These are phyloP conservation scores for Pangasianodon gigas DNA, from an alignment of 2,113 vertebrate genomes.

Conservation along the genomic window DNA sequence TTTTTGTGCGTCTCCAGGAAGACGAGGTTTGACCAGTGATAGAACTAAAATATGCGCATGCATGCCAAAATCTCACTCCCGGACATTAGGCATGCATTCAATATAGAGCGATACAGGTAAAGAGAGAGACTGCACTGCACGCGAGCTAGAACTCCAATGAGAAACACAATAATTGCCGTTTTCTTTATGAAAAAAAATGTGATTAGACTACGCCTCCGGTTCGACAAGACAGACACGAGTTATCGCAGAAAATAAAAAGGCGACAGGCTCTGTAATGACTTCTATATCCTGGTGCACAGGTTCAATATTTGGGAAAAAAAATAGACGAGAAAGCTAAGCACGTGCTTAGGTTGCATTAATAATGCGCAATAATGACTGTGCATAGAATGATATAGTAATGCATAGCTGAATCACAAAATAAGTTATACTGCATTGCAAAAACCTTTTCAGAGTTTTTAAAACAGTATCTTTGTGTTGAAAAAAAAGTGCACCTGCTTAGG, in stretches of 20 bases:
- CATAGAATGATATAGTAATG: neutral
- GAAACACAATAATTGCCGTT: neutral
- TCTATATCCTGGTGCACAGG: neutral
- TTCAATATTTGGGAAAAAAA: neutral
- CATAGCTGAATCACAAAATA: neutral
- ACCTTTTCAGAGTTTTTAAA: neutral
- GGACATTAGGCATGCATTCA: neutral
- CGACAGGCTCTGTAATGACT: neutral
- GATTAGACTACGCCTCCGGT: neutral
- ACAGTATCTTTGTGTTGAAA: too few relatives aligned
- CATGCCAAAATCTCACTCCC: neutral
- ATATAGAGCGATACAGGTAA: neutral
- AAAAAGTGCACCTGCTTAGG: neutral
- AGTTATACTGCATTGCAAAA: neutral
- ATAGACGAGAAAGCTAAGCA: neutral
- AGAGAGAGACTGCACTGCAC: conserved; percentile 3
- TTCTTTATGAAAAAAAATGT: neutral
- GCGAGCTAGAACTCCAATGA: neutral
- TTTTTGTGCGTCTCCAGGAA: neutral
- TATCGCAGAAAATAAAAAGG: neutral
- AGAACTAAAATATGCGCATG: too few relatives aligned
- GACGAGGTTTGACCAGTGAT: neutral
- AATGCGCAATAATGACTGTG: neutral
- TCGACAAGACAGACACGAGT: neutral
- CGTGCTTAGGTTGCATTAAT: neutral